Evolutionary conservation across 2,113 vertebrate genomes (phyloP).

Genomic region (Coptodon bakossiorum): DNA sequence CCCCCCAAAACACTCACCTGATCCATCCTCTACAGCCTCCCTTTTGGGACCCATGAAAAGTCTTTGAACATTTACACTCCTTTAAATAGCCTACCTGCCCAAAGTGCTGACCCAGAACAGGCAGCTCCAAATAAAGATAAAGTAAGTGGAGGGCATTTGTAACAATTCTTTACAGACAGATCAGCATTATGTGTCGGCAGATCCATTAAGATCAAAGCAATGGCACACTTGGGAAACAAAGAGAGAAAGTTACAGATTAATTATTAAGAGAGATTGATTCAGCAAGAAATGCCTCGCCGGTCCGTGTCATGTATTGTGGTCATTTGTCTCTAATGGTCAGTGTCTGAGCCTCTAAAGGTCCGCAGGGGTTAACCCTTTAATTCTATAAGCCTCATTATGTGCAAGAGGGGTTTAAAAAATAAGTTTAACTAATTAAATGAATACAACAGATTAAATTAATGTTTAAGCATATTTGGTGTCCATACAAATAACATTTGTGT

Average conservation of each 20-base stretch:
- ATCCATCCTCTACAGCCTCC: not conserved
- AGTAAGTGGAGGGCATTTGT: not conserved
- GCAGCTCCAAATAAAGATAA: slow-evolving; percentile 21
- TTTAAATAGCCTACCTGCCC: slow-evolving; percentile 8
- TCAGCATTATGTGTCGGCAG: slow-evolving; percentile 8
- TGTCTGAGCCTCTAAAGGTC: slow-evolving; percentile 13
- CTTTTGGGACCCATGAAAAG: slow-evolving; percentile 3
- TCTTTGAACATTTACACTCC: slow-evolving; percentile 13
- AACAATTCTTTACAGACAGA: not conserved
- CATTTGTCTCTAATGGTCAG: slow-evolving; percentile 42
- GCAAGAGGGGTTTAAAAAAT: not conserved
- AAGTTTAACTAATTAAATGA: slow-evolving; percentile 2
- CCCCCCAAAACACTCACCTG: not conserved
- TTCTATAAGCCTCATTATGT: not conserved
- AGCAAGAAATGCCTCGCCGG: not conserved
- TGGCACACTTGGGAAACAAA: slow-evolving; percentile 17
- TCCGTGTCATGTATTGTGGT: slow-evolving; percentile 23
- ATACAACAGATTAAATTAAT: not conserved
- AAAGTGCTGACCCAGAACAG: slow-evolving; percentile 38
- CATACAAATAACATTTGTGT: not conserved
- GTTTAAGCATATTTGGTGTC: slow-evolving; percentile 7
- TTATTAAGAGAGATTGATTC: slow-evolving; percentile 53
- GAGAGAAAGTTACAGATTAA: slow-evolving; percentile 10
- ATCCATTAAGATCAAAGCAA: slow-evolving; percentile 44
- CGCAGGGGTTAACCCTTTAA: not conserved